These are phyloP conservation scores for Doris montereyensis DNA, from an alignment of 2,888 invertebrate species.

Conservation along the genomic window DNA sequence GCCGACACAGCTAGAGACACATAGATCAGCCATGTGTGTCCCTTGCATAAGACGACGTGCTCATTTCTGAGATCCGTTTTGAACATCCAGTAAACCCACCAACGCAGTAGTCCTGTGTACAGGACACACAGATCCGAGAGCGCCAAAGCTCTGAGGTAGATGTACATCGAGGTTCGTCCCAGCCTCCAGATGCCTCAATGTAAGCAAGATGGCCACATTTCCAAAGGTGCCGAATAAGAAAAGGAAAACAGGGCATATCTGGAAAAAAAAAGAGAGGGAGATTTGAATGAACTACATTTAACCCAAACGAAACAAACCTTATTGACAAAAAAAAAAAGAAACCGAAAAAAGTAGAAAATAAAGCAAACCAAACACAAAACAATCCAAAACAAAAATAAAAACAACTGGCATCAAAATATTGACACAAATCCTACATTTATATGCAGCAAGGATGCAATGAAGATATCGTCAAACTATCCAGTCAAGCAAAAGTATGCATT, in stretches of 20 bases:
- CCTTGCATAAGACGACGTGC: constrained; percentile 50
- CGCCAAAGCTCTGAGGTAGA: constrained; percentile 55
- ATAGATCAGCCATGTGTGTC: constrained; percentile 58
- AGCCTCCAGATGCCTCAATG: constrained; percentile 50
- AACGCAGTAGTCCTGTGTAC: constrained; percentile 56
- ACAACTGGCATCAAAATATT: too few relatives aligned
- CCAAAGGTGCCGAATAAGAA: constrained; percentile 60
- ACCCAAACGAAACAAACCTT: too few relatives aligned
- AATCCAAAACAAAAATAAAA: too few relatives aligned
- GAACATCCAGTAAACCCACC: constrained; percentile 52
- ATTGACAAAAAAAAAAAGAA: too few relatives aligned
- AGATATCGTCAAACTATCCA: too few relatives aligned
- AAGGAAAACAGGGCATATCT: constrained; percentile 53
- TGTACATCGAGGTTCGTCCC: constrained; percentile 51
- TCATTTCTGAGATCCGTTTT: constrained; percentile 52
- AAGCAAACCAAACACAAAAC: too few relatives aligned
- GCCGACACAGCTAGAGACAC: constrained; percentile 54
- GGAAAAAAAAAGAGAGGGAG: neutral
- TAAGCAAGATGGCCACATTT: constrained; percentile 53
- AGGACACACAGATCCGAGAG: constrained; percentile 55
- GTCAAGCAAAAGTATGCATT: too few relatives aligned
- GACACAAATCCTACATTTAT: too few relatives aligned
- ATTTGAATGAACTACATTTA: too few relatives aligned
- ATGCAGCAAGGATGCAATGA: too few relatives aligned
- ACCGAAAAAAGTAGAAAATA: too few relatives aligned